Evolutionary conservation across 1,140 invertebrate species (phyloP), one percentile per base, ranked within the genome.

Genomic region (Antheraea pernyi): DNA sequence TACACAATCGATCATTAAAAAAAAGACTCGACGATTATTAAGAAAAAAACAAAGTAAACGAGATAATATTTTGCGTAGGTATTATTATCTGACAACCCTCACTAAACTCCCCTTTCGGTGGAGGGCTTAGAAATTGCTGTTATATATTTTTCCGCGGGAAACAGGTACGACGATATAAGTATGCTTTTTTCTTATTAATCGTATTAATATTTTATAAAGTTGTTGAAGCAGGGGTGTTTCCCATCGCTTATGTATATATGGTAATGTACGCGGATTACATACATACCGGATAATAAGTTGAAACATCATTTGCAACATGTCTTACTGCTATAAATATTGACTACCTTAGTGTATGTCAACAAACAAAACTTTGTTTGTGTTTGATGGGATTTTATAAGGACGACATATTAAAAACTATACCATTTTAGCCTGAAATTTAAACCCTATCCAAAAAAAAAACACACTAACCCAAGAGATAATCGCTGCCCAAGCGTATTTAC

Each of bases 41-140:
- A 53, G 13, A 66, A n/a, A n/a, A n/a, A n/a, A 72, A 77, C 74
- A 74, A 74, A 63, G 64, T 70, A 72, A 78, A 75, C 71, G 63
- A 71, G 67, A 71, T 71, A 73, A 73, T 69, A 53, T 53, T 53
- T 53, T 53, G 46, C 13, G 46, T 53, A 16, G 16, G 46, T 53
- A 53, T 53, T 53, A 53, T 53, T 53, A 53, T 53, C 46, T 53
- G 9, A 53, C 46, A 53, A 53, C 46, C 46, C 46, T 53, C 46
- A n/a, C 46, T 53, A 63, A 37, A 63, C 30, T 37, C 37, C 61
- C 61, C 61, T 63, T 63, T 37, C 37, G 13, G 13, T 37, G 22
- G 61, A 37, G 61, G 61, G 61, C 36, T 63, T 13, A 22, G 10
- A 63, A 63, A 63, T 63, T 63, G 61, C 30, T 63, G 30, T n/a